Base-by-base conservation (phyloP, 2,888 invertebrate species). In the Amiota minor region DNA sequence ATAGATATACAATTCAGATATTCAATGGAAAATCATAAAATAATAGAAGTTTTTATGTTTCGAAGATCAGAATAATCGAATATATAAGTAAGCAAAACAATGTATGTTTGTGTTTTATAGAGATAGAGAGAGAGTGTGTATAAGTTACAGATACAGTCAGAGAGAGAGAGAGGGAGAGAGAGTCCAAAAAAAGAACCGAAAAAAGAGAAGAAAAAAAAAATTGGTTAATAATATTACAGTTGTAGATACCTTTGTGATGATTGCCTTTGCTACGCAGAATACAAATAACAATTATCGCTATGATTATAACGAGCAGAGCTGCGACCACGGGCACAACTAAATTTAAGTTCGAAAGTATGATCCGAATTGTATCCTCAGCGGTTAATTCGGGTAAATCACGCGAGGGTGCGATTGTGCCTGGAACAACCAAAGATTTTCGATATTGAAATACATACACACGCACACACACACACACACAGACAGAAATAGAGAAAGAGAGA, bases 381-480 rank as follows among this genome's bases (percentile, higher is more conserved):
- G 94, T 94, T 87, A 93, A 92, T 86, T 93, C 92, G 89, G 94
- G 94, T 88, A 95, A 92, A 90, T 96, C 96, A 91, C 96, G 95
- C 90, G 94, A 94, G 91, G 96, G 96, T 91, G 97, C 96, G 91
- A 97, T 95, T 92, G 96, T 96, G 94, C 96, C 96, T 97, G 96
- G 93, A 96, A 90, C 90, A 91, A 90, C 89, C 88, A 88, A 86
- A 87, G 81, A 80, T 81, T 16, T 12, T 20, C 20, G 59, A 18
- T 20, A 59, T 59, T 59, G 59, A 59, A 20, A 59, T 12, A 50
- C 14, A 6, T 35, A 80, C 80, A 80, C 82, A 81, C 74, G 77
- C 86, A 85, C 77, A 74, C 73, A 81, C 72, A 80, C 75, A 74
- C 59, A 76, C 50, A 76, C 59, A 73, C 50, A 62, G 61, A 74